Percentiles rank a stretch among this genome's conserved stretches.
Conservation (phyloP, 2,888 invertebrate species). For the Scaptomyza cyrtandrae region DNA sequence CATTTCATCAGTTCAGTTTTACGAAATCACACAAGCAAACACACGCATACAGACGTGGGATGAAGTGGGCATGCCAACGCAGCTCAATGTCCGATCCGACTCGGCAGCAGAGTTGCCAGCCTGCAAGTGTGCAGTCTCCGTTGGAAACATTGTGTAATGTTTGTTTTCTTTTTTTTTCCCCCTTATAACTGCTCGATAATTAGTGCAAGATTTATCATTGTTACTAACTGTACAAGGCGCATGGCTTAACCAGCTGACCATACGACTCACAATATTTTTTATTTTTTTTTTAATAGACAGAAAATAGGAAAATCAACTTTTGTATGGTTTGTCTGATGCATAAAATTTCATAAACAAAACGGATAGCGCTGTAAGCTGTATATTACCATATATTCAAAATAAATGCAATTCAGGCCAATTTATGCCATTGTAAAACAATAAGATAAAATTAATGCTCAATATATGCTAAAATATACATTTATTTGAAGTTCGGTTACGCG, state of each 20-base stretch:
- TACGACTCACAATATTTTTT: constrained; percentile 8
- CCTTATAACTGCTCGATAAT: constrained; percentile 17
- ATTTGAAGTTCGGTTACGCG: constrained; percentile 45
- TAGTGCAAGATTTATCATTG: constrained; percentile 43
- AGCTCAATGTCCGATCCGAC: constrained; percentile 58
- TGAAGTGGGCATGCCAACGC: constrained; percentile 53
- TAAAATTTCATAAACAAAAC: constrained; percentile 54
- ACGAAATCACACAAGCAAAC: constrained; percentile 1
- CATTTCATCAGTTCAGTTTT: constrained; percentile 58
- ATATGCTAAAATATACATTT: constrained; percentile 28
- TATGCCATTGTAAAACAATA: constrained; percentile 41
- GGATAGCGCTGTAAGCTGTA: constrained; percentile 39
- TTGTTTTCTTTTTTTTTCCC: constrained; percentile 28
- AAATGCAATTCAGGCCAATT: constrained; percentile 33
- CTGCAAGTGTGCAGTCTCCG: constrained; percentile 43
- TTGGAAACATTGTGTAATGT: constrained; percentile 52
- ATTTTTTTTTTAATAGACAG: constrained; percentile 1
- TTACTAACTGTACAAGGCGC: constrained; percentile 49
- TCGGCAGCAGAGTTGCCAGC: constrained; percentile 47
- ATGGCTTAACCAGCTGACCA: constrained; percentile 51
- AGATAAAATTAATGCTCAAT: constrained; percentile 9
- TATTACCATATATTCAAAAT: constrained; percentile 40
- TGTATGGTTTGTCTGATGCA: constrained; percentile 24
- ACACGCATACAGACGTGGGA: constrained; percentile 11
- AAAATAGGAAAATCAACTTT: constrained; percentile 1